A percentile compares a stretch with the other conserved stretches of the same genome.
phyloP scores from a whole-genome alignment of 2,113 vertebrate genomes.

The Podiceps cristatus region DNA sequence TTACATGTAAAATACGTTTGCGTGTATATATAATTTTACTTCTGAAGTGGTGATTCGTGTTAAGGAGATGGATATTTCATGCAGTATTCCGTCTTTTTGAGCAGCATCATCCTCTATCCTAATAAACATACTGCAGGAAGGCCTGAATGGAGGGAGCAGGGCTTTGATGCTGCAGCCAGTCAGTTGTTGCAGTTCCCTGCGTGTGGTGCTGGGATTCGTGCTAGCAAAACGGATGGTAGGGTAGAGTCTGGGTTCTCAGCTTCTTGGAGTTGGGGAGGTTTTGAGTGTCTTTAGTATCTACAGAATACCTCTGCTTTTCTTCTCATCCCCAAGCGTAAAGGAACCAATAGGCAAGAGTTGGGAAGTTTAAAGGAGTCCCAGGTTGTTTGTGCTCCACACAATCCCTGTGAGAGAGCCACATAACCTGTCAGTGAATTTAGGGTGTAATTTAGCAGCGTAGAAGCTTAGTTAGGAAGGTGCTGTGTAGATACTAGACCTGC shows the following conservation, averaged over 20 bases:
- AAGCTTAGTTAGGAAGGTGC: background rate
- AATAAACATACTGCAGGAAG: background rate
- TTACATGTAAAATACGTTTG: slow-evolving; percentile 37
- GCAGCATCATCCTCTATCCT: background rate
- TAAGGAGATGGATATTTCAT: slow-evolving; percentile 33
- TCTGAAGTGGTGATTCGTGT: background rate
- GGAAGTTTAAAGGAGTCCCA: background rate
- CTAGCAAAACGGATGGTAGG: background rate
- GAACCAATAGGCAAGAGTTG: background rate
- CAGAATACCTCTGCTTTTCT: slow-evolving; percentile 2
- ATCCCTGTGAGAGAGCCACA: background rate
- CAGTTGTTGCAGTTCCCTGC: background rate
- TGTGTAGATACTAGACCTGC: no score
- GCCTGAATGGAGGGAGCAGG: background rate
- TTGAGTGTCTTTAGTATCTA: background rate
- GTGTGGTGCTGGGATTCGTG: fast-evolving
- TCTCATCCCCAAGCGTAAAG: background rate
- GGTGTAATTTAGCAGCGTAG: fast-evolving
- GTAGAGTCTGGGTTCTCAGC: background rate
- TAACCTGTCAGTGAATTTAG: background rate
- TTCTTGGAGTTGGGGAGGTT: background rate
- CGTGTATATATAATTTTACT: slow-evolving; percentile 28
- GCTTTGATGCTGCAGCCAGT: background rate
- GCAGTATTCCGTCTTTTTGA: background rate
- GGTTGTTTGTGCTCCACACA: background rate